Evolutionary conservation across 1,140 invertebrate species (phyloP), one percentile per base, ranked within the genome.

Genomic region (Lethrus apterus): DNA sequence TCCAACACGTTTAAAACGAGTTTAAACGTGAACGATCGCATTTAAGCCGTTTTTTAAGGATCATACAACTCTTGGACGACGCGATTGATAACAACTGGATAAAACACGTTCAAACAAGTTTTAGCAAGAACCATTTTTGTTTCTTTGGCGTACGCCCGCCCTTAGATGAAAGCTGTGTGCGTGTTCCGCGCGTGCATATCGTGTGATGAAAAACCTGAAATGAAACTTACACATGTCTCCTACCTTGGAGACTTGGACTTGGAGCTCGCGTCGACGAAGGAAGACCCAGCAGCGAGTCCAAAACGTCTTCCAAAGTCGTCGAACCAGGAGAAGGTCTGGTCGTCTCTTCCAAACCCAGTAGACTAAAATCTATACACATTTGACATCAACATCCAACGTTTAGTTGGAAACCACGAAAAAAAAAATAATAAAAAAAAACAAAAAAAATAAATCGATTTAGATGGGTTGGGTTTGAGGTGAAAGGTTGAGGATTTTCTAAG

Each of bases 241-340:
- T 79, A 85, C 83, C 81, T 85, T 82, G 72, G 77, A 80, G 70
- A 65, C 70, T 70, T 62, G 78, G 76, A 66, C 74, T 76, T 46
- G 74, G 70, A 52, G 74, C 75, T 60, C 79, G 74, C 46, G 80
- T 76, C 60, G 80, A 75, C 52, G 83, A 78, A 34, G 85, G 82
- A 55, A 93, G 77, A 55, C 87, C 89, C 61, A 93, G 77, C 52
- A 94, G 78, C 44, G 88, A 89, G 68, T 93, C 89, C 64, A 94
- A 74, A 42, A 93, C 90, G 74, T 95, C 91, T 73, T 93, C 90
- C 64, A 94, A 75, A 32, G 88, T 92, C 34, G 89, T 87, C 47
- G 84, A 86, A 56, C 80, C 79, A 35, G 85, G 83, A 55, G 84
- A 88, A 17, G 75, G 73, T 48, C 50, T 53, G n/a, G 45, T 21